phyloP scores from a whole-genome alignment of 1,140 invertebrate species.

The Cyclargus thomasi region DNA sequence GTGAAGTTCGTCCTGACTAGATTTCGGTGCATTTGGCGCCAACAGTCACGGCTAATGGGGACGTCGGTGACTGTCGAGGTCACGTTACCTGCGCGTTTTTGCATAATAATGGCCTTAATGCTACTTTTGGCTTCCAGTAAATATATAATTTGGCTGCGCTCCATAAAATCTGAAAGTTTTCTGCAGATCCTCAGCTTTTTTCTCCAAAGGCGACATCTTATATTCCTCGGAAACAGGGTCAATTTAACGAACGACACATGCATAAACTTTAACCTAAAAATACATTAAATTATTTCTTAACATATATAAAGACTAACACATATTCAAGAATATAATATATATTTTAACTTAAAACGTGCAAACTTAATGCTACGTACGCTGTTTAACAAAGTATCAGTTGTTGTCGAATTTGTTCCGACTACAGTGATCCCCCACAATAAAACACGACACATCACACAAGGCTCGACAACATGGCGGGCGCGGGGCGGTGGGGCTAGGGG shows the following conservation, averaged over 20 bases:
- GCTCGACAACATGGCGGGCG: too few species aligned
- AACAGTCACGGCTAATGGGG: neutral
- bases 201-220: neutral
- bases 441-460: neutral
- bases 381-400: neutral
- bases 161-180: neutral
- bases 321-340: too few species aligned
- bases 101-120: neutral
- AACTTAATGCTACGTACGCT: neutral
- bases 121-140: neutral
- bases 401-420: neutral
- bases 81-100: neutral
- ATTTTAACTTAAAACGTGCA: too few species aligned
- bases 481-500: too few species aligned
- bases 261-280: too few species aligned
- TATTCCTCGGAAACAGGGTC: too few species aligned
- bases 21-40: constrained; percentile 1
- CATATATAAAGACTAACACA: too few species aligned
- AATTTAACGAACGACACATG: neutral
- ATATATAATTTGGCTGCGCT: neutral
- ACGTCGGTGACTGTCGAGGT: neutral
- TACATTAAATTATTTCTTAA: too few species aligned
- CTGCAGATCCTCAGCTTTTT: neutral
- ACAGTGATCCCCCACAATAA: neutral
- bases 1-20: neutral